Base-by-base conservation (phyloP, 2,888 invertebrate species). In the Rhagium mordax region DNA sequence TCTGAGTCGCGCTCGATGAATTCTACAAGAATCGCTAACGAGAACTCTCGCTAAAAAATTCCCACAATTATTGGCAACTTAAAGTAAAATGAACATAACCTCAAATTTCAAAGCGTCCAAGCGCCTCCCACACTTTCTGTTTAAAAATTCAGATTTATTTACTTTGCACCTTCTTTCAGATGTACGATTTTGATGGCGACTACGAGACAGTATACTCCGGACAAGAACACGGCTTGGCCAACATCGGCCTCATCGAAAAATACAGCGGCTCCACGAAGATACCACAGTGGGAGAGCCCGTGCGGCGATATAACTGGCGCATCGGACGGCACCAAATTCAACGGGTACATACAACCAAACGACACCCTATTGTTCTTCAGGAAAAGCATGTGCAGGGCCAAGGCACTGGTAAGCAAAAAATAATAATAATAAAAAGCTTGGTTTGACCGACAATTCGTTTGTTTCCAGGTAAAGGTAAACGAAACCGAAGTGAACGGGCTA, bases 251-350 rank as follows among this genome's bases (percentile, higher is more conserved):
- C 0, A 90, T 95, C 70, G 95, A 94, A 72, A 95, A 93, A 0
- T 96, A 95, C 87, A 90, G 92, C 27, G 95, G 95, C 0, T 90
- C 92, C 0, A 90, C 91, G 0, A 90, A 92, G 81, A 88, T 96
- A 3, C 93, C 94, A 0, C 95, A 96, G 73, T 97, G 96, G 96
- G 84, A 87, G 10, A 92, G 91, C 0, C 92, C 92, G 70, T 97
- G 96, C 84, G 94, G 94, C 57, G 93, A 93, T 81, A 91, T 96
- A 6, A 90, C 92, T 73, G 91, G 92, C 21, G 92, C 95, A 0
- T 96, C 96, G 0, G 97, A 97, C 84, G 97, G 96, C 0, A 93
- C 95, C 15, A 96, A 96, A 86, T 97, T 96, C 86, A 91, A 90
- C 18, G 93, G 95, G 13, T 91, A 91, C 64, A 90, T 96, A 0